phyloP scores from a whole-genome alignment of 2,797 vertebrate species.

The Mycteria americana region DNA sequence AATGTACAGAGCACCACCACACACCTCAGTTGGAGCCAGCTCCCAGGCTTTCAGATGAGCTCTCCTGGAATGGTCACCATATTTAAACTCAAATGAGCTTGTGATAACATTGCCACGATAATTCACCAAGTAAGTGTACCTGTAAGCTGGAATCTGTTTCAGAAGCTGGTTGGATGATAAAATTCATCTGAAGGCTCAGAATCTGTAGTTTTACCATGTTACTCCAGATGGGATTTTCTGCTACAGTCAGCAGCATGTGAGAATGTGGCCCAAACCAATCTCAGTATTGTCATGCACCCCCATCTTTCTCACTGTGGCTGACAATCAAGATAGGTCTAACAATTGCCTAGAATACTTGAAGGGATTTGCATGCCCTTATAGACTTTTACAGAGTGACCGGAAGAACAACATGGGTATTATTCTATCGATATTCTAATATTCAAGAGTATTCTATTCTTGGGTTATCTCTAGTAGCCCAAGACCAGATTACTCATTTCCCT shows the following conservation, averaged over 20 bases:
- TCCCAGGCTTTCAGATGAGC: background rate
- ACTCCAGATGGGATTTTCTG: background rate
- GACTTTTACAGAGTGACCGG: background rate
- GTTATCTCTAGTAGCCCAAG: background rate
- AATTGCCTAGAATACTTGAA: background rate
- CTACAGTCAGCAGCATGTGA: background rate
- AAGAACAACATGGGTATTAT: background rate
- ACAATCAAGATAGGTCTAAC: background rate
- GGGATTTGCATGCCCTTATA: background rate
- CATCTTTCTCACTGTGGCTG: background rate
- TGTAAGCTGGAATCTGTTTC: background rate
- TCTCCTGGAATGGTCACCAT: background rate
- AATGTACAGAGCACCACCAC: background rate
- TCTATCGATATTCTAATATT: background rate
- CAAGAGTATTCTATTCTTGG: background rate
- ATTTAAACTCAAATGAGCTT: background rate
- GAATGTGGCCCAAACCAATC: background rate
- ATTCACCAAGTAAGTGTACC: background rate
- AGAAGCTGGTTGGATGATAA: background rate
- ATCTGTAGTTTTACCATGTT: background rate
- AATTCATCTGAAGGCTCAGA: background rate
- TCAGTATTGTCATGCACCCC: background rate
- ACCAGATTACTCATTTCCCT: background rate
- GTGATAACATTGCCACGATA: background rate
- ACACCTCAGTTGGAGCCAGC: background rate